Evolutionary conservation across 2,113 vertebrate species (phyloP).

Genomic region (Morphnarchus princeps): DNA sequence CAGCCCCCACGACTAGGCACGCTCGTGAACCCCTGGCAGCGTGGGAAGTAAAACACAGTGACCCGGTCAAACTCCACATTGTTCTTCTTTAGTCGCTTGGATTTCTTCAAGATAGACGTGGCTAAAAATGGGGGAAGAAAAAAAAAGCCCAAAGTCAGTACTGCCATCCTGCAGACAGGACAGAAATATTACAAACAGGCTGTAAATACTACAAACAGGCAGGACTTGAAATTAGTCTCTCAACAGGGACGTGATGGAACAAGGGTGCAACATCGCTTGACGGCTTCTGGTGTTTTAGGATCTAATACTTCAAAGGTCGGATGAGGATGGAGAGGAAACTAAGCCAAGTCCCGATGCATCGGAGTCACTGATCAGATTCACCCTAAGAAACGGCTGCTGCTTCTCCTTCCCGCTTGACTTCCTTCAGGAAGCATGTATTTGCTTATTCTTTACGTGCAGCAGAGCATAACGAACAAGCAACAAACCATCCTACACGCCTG

Average conservation of each 20-base stretch:
- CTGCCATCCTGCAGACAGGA: neutral
- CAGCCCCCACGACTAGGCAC: conserved; percentile 95
- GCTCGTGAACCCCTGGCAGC: conserved; percentile 96
- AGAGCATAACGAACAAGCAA: neutral
- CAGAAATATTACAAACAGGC: neutral
- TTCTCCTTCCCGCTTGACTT: neutral
- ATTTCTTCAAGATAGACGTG: conserved; percentile 89
- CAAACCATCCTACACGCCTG: neutral
- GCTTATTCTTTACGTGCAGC: neutral
- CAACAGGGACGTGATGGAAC: neutral
- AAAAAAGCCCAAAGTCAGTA: neutral
- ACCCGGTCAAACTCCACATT: conserved; percentile 89
- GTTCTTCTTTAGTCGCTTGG: conserved; percentile 77
- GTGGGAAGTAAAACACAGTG: conserved; percentile 93
- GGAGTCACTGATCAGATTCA: neutral
- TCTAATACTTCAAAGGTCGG: neutral
- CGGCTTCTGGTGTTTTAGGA: neutral
- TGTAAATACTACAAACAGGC: neutral
- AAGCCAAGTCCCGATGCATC: neutral
- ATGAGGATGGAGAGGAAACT: neutral
- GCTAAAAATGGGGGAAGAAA: conserved; percentile 66
- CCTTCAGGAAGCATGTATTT: neutral
- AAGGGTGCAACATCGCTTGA: neutral
- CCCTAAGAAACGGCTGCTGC: neutral
- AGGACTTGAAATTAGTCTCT: neutral